These are phyloP conservation scores for Loxodonta africana DNA, from an alignment of 2,113 vertebrate species.

Conservation along the genomic window DNA sequence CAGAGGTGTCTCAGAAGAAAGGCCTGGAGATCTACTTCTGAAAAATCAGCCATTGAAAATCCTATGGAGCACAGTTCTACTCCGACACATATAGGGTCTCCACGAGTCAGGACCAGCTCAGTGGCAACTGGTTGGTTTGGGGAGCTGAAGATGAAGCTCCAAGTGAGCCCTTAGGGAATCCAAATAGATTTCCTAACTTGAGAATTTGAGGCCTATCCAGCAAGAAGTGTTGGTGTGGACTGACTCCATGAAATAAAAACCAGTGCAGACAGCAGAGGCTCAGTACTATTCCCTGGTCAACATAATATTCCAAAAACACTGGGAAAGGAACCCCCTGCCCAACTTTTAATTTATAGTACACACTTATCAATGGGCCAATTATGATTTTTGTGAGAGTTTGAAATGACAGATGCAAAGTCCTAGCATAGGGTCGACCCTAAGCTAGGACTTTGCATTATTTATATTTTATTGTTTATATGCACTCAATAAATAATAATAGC, in stretches of 20 bases:
- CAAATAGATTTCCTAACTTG: background rate
- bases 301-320: background rate
- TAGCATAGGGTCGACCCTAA: background rate
- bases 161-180: background rate
- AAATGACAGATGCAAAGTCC: background rate
- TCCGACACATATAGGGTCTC: too few relatives aligned
- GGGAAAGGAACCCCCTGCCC: background rate
- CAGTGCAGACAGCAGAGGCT: background rate
- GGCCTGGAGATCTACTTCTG: too few relatives aligned
- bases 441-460: too few relatives aligned
- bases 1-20: too few relatives aligned
- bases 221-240: background rate
- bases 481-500: background rate
- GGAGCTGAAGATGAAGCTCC: background rate
- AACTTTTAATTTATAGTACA: background rate
- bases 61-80: too few relatives aligned
- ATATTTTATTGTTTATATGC: too few relatives aligned
- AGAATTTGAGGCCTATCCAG: background rate
- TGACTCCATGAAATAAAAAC: background rate
- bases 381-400: background rate
- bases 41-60: too few relatives aligned
- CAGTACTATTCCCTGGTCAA: background rate
- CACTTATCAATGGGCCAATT: background rate
- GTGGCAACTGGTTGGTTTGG: too few relatives aligned
- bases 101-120: too few relatives aligned